Base-by-base conservation (phyloP, 2,888 invertebrate species). In the Cenopis cana region DNA sequence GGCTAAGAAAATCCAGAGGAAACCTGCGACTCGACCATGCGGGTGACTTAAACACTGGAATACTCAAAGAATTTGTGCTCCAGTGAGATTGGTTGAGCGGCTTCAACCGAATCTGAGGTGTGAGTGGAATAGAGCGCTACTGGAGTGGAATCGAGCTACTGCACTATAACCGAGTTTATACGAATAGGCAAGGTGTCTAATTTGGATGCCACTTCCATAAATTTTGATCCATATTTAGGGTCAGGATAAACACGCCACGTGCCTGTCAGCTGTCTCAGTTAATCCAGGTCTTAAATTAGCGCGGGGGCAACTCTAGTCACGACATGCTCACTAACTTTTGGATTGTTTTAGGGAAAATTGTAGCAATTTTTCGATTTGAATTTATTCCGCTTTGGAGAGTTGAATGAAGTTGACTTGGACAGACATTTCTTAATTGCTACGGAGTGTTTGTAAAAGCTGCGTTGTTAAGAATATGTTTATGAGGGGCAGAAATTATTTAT, bases 201-300 rank as follows among this genome's bases (percentile, higher is more conserved):
- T n/a, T n/a, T n/a, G n/a, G n/a, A n/a, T n/a, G n/a, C n/a, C 69
- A 36, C 36, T 61, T 67, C 66, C n/a, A 56, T 61, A 2, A 10
- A 0, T 11, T 29, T 61, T 61, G 24, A 29, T 61, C 67, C 57
- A 62, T 68, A 69, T 56, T 69, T 72, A 76, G 70, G 77, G 80
- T 80, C 79, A 80, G 81, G 82, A 84, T 82, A 82, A 85, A 85
- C 89, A 90, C 89, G 89, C 87, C 84, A 89, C 72, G 82, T 82
- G 83, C 81, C 82, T 84, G 88, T 90, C 90, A 89, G 80, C 88
- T 88, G 89, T 88, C 89, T 85, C 77, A 78, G 75, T 86, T 85
- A 89, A 87, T 84, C 81, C 85, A 87, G 83, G 85, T 88, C 89
- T 90, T 88, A 89, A 91, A 91, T 89, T 87, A 89, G 83, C 82